These are phyloP conservation scores for Forbesichthys agassizii DNA, from an alignment of 2,113 vertebrate species.

Conservation along the genomic window DNA sequence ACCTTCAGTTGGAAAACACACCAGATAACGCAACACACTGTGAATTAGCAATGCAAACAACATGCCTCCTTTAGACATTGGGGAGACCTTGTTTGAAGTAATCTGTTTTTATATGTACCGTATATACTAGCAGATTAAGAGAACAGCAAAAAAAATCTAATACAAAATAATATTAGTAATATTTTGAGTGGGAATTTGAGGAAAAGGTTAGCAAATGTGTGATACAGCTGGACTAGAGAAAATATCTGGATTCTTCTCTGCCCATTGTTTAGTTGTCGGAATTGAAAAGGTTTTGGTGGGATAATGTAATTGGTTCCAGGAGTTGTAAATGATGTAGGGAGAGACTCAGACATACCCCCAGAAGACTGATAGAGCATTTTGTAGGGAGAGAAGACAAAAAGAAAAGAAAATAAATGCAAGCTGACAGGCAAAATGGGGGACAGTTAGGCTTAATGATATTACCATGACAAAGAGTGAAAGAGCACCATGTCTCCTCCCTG, in stretches of 20 bases:
- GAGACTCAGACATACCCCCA: conserved; percentile 60
- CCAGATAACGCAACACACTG: conserved; percentile 63
- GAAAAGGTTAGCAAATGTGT: conserved; percentile 61
- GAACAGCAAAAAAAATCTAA: conserved; percentile 10
- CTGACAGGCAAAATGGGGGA: conserved; percentile 79
- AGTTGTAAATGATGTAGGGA: conserved; percentile 60
- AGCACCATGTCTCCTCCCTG: conserved; percentile 68
- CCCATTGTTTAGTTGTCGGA: conserved; percentile 23
- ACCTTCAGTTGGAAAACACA: conserved; percentile 58
- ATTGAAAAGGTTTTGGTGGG: conserved; percentile 53
- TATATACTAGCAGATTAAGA: conserved; percentile 39
- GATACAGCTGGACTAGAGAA: conserved; percentile 52
- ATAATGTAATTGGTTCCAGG: conserved; percentile 78
- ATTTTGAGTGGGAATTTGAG: conserved; percentile 39
- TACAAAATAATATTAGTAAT: conserved; percentile 36
- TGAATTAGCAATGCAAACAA: conserved; percentile 58
- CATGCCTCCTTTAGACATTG: conserved; percentile 50
- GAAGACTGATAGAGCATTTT: conserved; percentile 68
- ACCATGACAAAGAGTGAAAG: conserved; percentile 78
- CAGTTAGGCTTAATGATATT: conserved; percentile 79
- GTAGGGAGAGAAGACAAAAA: conserved; percentile 58
- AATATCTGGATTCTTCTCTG: conserved; percentile 47
- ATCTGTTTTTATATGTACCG: background rate
- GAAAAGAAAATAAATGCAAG: conserved; percentile 76
- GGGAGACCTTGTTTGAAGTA: conserved; percentile 44